Evolutionary conservation across 2,888 invertebrate species (phyloP), one percentile per base, ranked within the genome.

Genomic region (Diaperis boleti): DNA sequence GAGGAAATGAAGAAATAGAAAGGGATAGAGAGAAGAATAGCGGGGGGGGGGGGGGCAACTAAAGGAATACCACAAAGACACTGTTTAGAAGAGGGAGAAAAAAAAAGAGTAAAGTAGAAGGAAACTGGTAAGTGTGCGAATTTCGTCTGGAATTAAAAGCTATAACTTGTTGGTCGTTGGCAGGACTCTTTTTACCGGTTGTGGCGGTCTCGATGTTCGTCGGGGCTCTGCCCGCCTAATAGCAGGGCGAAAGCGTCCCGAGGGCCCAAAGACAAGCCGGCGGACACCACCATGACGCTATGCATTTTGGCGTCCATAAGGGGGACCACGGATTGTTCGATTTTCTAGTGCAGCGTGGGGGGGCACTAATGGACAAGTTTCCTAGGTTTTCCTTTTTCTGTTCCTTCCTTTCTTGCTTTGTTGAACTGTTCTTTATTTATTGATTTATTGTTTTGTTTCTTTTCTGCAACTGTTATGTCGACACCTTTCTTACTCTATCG

Each of bases 291-390:
- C 74, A 81, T 56, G 89, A 90, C 73, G 89, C 88, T 65, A 90
- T 92, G 0, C 91, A 92, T 78, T 92, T 90, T 76, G 92, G 92
- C 1, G 91, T 90, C 1, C 90, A 92, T 70, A 91, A 90, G 0
- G 91, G 91, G 0, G 87, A 89, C 67, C 85, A 90, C 68, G 92
- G 92, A 0, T 89, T 91, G 26, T 92, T 90, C 76, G 90, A 90
- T 78, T 91, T 88, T 76, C 92, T 92, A 3, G 84, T 89, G 45
- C 86, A 85, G 70, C 82, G 83, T 17, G n/a, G 39, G 37, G 1
- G 33, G 49, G 13, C 60, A 64, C 18, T 49, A 56, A 45, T 18
- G 14, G 35, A 39, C 39, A 33, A 20, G 18, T 39, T 10, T 14
- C 15, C 39, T 18, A 10, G 22, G 26, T 39, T 20, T 33, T 29